A percentile compares a stretch with the other conserved stretches of the same genome.
Evolutionary conservation across 2,113 vertebrate genomes (phyloP).

Genomic region (Chitala chitala): DNA sequence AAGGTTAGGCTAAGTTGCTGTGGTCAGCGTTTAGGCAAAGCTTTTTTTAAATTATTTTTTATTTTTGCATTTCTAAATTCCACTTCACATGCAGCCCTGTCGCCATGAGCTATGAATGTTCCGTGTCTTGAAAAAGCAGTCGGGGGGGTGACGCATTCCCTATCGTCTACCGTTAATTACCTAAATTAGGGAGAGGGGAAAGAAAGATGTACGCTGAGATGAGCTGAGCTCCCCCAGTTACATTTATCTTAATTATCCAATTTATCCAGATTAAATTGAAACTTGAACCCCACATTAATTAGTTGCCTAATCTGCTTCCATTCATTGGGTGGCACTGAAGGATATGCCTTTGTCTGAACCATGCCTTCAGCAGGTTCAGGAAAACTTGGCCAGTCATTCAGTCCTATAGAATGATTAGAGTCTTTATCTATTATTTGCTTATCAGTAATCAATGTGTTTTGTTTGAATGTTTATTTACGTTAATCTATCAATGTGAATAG

Average conservation of each 20-base stretch:
- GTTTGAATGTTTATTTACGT: no score
- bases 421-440: not conserved
- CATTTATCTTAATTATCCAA: slow-evolving; percentile 60
- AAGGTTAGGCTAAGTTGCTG: not conserved
- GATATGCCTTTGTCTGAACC: not conserved
- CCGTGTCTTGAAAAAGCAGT: slow-evolving; percentile 22
- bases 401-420: not conserved
- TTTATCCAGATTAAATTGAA: slow-evolving; percentile 58
- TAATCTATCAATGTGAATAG: no score
- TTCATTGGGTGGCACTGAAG: slow-evolving; percentile 13
- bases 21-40: not conserved
- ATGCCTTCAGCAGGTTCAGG: not conserved
- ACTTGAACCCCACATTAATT: slow-evolving; percentile 59
- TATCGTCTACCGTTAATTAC: slow-evolving; percentile 45
- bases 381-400: not conserved
- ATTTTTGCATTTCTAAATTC: not conserved
- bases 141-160: slow-evolving; percentile 31
- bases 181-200: slow-evolving; percentile 37
- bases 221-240: slow-evolving; percentile 41
- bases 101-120: slow-evolving; percentile 12
- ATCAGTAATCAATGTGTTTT: not conserved
- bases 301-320: slow-evolving; percentile 28
- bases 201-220: slow-evolving; percentile 31
- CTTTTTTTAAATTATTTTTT: not conserved
- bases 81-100: not conserved